These are phyloP conservation scores for Meteorus colon DNA, from an alignment of 2,888 invertebrate genomes.

Conservation along the genomic window DNA sequence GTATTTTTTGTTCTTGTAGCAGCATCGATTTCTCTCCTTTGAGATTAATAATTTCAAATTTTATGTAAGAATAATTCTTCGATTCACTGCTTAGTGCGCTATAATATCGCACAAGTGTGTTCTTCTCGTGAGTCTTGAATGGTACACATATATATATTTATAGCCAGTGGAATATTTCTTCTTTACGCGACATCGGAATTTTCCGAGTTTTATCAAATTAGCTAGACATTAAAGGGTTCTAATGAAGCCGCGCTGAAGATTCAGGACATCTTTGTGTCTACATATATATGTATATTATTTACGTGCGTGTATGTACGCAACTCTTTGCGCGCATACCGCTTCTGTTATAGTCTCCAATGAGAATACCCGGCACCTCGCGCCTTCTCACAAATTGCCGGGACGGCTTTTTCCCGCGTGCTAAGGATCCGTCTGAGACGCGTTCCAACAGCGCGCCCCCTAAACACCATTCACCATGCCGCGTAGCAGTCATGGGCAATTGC, in stretches of 20 bases:
- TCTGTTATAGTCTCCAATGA: slow-evolving; percentile 39
- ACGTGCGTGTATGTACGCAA: slow-evolving; percentile 21
- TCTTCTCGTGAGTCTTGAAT: slow-evolving; percentile 25
- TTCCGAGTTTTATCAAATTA: slow-evolving; percentile 57
- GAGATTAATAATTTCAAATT: not conserved
- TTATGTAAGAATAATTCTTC: not conserved
- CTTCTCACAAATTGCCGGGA: slow-evolving; percentile 64
- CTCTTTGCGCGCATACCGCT: slow-evolving; percentile 55
- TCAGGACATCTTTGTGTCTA: slow-evolving; percentile 7
- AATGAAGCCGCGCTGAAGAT: slow-evolving; percentile 49
- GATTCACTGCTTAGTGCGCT: not conserved
- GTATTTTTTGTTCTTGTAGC: not conserved
- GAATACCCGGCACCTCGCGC: slow-evolving; percentile 61
- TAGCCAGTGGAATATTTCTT: slow-evolving; percentile 51
- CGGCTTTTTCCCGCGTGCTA: slow-evolving; percentile 61
- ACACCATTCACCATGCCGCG: slow-evolving; percentile 56
- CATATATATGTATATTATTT: not conserved
- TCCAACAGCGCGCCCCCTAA: slow-evolving; percentile 65
- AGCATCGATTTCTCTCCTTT: not conserved
- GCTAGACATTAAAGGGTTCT: slow-evolving; percentile 52
- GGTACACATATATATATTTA: slow-evolving; percentile 13
- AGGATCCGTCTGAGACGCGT: slow-evolving; percentile 58
- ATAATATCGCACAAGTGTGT: not conserved
- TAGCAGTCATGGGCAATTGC: slow-evolving; percentile 32
- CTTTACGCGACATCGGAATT: slow-evolving; percentile 58